Conservation (phyloP, 2,888 invertebrate species). For the Podotricha telesiphe region DNA sequence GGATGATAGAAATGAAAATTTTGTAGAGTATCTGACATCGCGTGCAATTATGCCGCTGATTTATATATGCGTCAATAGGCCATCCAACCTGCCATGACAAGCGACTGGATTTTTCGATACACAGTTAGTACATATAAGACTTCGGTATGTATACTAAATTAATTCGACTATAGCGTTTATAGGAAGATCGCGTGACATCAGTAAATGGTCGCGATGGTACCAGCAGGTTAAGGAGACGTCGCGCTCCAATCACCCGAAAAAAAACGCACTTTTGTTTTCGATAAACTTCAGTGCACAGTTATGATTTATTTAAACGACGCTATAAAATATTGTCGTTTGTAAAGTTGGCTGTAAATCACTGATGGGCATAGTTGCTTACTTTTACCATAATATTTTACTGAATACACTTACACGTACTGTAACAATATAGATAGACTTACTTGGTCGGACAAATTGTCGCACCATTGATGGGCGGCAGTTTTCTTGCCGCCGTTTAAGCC, state of each 20-base stretch:
- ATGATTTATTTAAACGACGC: conserved; percentile 38
- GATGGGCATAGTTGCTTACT: conserved; percentile 34
- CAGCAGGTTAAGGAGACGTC: conserved; percentile 53
- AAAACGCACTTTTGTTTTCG: conserved; percentile 61
- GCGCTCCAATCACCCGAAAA: conserved; percentile 57
- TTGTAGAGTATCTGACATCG: conserved; percentile 33
- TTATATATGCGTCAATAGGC: conserved; percentile 40
- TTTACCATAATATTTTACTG: conserved; percentile 11
- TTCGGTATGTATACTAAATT: conserved; percentile 19
- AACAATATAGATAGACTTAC: conserved; percentile 63
- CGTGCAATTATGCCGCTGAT: conserved; percentile 35
- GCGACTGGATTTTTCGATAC: conserved; percentile 38
- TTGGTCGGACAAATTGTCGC: conserved; percentile 85
- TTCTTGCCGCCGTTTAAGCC: conserved; percentile 83
- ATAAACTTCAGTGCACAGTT: conserved; percentile 48
- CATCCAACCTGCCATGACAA: conserved; percentile 31
- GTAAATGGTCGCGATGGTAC: conserved; percentile 61
- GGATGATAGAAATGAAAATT: conserved; percentile 16
- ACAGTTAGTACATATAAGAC: conserved; percentile 30
- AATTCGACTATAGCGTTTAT: conserved; percentile 35
- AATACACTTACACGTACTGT: conserved; percentile 1
- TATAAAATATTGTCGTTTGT: neutral
- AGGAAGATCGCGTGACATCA: conserved; percentile 47
- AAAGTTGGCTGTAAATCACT: conserved; percentile 13
- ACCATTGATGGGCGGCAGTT: conserved; percentile 82